Conservation (phyloP, 1,140 invertebrate species). For the Diorhabda elongata region DNA sequence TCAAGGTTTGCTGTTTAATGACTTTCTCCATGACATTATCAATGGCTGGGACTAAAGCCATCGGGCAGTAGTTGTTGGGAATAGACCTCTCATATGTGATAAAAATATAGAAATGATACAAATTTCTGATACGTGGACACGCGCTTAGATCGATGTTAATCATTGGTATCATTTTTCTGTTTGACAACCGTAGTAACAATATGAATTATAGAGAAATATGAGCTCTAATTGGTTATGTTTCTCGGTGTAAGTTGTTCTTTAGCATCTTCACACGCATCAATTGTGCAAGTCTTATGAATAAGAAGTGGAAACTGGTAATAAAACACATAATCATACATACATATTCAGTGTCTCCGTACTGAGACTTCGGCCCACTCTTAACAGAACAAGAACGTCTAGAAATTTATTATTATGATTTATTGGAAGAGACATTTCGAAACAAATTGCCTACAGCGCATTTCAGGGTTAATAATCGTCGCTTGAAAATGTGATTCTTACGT, state of each 20-base stretch:
- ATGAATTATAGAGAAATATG: too few species aligned
- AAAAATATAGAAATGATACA: too few species aligned
- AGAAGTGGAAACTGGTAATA: constrained; percentile 16
- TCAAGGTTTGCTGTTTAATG: too few species aligned
- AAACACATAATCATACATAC: constrained; percentile 17
- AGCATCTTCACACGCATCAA: neutral
- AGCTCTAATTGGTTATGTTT: neutral
- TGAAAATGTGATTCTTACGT: neutral
- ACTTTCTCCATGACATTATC: too few species aligned
- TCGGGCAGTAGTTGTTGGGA: too few species aligned
- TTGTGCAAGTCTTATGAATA: constrained; percentile 17
- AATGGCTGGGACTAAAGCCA: too few species aligned
- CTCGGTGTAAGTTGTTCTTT: neutral
- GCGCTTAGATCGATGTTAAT: too few species aligned
- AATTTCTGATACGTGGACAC: too few species aligned
- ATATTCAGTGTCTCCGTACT: constrained; percentile 15
- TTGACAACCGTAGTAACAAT: too few species aligned
- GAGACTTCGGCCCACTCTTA: constrained; percentile 10
- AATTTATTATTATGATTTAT: constrained; percentile 16
- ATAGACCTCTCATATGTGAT: too few species aligned
- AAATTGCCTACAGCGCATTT: constrained; percentile 1
- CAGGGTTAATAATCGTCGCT: constrained; percentile 7
- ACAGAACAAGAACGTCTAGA: constrained; percentile 3
- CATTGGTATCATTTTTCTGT: too few species aligned
- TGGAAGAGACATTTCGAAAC: constrained; percentile 11